Conservation (phyloP, 2,113 vertebrate species). For the Acrocephalus arundinaceus region DNA sequence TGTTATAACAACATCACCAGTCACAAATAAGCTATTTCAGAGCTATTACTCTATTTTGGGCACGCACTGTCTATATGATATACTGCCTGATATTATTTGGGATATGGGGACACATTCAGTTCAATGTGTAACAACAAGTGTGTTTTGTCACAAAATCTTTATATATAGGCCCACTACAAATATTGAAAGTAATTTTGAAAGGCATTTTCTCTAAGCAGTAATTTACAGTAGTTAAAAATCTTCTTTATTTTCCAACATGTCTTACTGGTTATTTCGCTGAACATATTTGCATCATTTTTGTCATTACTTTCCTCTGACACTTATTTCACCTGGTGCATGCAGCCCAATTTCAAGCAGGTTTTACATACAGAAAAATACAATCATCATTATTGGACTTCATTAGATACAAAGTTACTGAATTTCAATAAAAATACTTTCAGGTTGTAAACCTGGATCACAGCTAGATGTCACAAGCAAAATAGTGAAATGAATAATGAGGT, state of each 20-base stretch:
- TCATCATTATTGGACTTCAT: neutral
- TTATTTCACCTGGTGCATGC: neutral
- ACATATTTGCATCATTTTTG: neutral
- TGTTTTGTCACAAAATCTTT: neutral
- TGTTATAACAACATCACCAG: neutral
- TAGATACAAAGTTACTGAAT: neutral
- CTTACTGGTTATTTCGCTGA: neutral
- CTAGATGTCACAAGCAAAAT: slow-evolving; percentile 5
- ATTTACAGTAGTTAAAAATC: neutral
- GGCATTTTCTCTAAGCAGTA: neutral
- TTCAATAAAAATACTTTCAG: neutral
- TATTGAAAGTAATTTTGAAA: neutral
- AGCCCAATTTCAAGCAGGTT: neutral
- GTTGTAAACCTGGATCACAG: slow-evolving; percentile 36
- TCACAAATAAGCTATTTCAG: neutral
- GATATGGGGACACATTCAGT: neutral
- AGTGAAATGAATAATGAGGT: slow-evolving; percentile 1
- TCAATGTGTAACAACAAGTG: neutral
- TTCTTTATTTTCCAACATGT: neutral
- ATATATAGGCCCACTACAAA: neutral
- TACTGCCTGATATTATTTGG: neutral
- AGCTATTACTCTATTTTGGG: neutral
- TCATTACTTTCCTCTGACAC: neutral
- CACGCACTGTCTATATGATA: neutral
- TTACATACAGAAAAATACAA: neutral